A percentile compares a stretch with the other conserved stretches of the same genome.
These are phyloP conservation scores for Gymnopithys bicolor DNA, from an alignment of 2,797 vertebrate species.

Conservation along the genomic window DNA sequence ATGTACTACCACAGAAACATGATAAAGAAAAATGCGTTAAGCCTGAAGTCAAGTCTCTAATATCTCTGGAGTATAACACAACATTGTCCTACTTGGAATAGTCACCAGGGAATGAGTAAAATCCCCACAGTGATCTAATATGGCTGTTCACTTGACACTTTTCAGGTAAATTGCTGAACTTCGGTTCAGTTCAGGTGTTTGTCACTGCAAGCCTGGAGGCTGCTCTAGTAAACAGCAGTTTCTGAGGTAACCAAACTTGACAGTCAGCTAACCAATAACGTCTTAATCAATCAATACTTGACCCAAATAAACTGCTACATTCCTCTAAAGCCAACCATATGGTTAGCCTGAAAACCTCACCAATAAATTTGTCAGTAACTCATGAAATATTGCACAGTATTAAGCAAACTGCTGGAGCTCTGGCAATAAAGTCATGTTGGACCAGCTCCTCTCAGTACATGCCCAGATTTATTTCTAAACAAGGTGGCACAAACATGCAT, in stretches of 20 bases:
- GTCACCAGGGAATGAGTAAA: neutral
- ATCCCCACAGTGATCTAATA: neutral
- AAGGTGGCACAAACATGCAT: neutral
- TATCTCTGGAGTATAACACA: neutral
- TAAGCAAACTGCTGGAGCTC: neutral
- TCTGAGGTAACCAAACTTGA: neutral
- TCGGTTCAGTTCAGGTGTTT: neutral
- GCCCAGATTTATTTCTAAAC: neutral
- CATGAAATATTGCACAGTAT: neutral
- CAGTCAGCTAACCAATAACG: neutral
- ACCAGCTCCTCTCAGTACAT: neutral
- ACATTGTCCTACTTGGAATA: neutral
- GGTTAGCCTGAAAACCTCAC: neutral
- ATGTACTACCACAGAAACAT: neutral
- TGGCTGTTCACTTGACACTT: neutral
- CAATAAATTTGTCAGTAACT: neutral
- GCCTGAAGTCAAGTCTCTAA: neutral
- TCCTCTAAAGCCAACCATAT: neutral
- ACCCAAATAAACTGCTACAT: neutral
- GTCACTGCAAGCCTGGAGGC: neutral
- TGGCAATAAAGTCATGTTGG: neutral
- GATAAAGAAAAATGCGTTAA: neutral
- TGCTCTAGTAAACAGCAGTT: neutral
- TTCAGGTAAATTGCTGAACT: neutral
- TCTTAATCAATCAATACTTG: neutral